Conservation (phyloP, 2,797 vertebrate genomes). For the Florisuga fusca region DNA sequence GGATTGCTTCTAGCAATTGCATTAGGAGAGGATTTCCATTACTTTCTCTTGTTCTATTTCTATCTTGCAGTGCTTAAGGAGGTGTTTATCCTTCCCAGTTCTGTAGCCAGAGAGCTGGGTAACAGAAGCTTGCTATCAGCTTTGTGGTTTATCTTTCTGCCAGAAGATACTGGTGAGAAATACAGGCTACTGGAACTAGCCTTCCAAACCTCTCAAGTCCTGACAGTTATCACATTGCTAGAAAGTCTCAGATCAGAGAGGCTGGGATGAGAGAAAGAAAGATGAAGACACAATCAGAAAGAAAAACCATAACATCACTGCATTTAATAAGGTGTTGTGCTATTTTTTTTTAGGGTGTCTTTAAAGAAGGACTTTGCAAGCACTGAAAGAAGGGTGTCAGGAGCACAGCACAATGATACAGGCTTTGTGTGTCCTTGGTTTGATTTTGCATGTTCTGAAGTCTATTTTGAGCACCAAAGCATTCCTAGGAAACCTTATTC, state of each 20-base stretch:
- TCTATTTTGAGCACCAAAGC: background rate
- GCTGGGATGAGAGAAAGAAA: background rate
- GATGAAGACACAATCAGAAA: background rate
- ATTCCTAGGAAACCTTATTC: background rate
- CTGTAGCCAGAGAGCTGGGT: slow-evolving; percentile 31
- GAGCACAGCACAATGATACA: background rate
- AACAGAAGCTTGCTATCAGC: background rate
- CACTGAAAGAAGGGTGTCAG: background rate
- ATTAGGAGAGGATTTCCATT: slow-evolving; percentile 47
- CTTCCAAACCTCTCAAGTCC: background rate
- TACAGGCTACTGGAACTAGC: slow-evolving; percentile 1
- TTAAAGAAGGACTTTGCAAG: background rate
- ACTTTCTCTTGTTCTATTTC: slow-evolving; percentile 46
- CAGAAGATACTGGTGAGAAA: slow-evolving; percentile 18
- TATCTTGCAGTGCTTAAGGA: slow-evolving; percentile 22
- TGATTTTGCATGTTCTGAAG: background rate
- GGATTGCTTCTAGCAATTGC: slow-evolving; percentile 42
- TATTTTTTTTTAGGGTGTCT: background rate
- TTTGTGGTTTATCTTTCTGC: slow-evolving; percentile 16
- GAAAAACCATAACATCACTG: background rate
- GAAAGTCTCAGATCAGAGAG: background rate
- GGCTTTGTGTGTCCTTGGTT: background rate
- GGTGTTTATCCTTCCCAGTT: slow-evolving; percentile 51
- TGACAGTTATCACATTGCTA: background rate
- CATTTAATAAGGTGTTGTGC: background rate